Evolutionary conservation across 2,888 invertebrate species (phyloP).

Genomic region (Gisinianus flammeolus): DNA sequence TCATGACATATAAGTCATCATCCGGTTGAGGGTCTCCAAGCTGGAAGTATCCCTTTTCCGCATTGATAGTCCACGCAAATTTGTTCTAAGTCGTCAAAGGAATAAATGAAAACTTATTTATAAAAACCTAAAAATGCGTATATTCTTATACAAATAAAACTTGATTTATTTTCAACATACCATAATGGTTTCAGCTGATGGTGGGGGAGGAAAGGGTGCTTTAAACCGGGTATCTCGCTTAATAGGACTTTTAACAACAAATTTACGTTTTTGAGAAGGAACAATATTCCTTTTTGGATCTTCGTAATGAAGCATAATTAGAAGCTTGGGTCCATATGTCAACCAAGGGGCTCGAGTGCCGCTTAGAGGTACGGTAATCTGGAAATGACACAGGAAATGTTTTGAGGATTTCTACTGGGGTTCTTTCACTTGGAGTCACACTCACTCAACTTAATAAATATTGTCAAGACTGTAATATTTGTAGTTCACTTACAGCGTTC

Average conservation of each 20-base stretch:
- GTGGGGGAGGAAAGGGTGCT: conserved; percentile 15
- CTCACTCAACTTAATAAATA: background rate
- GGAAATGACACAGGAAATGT: background rate
- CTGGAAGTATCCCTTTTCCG: conserved; percentile 28
- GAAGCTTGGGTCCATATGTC: conserved; percentile 16
- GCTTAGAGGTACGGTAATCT: conserved; percentile 13
- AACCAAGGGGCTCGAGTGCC: conserved; percentile 27
- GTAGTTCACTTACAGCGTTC: conserved; percentile 28
- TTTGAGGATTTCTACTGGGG: background rate
- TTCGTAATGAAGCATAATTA: conserved; percentile 19
- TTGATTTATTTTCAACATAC: too few species aligned
- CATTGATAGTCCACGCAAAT: conserved; percentile 23
- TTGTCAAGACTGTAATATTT: too few species aligned
- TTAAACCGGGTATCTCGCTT: background rate
- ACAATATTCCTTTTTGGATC: conserved; percentile 20
- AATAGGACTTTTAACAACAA: conserved; percentile 2
- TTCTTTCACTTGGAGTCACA: background rate
- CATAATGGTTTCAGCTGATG: background rate
- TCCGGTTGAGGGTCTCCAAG: conserved; percentile 20
- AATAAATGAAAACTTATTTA: too few species aligned
- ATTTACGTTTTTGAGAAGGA: background rate
- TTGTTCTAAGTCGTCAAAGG: background rate
- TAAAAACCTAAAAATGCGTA: too few species aligned
- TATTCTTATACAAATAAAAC: background rate
- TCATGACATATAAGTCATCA: conserved; percentile 34